These are phyloP conservation scores for Hartigia nigra DNA, from an alignment of 2,888 invertebrate genomes.

Conservation along the genomic window DNA sequence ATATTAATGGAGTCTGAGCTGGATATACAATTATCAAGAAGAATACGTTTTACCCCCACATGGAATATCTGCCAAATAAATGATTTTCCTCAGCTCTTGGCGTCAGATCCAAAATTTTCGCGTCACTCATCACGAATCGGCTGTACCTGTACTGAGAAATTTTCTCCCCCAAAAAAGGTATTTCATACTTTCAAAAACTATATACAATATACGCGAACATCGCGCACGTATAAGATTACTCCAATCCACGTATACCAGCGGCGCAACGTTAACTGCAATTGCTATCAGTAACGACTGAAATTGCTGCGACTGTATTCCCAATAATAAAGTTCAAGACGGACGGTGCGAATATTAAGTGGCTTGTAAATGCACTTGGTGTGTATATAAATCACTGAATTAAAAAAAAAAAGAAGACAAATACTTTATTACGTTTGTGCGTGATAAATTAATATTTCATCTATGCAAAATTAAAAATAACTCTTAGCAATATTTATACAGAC, in stretches of 20 bases:
- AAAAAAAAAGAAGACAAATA: no score
- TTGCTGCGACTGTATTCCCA: neutral
- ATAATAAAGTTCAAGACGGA: neutral
- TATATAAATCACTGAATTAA: neutral
- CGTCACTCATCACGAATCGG: neutral
- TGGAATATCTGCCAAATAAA: neutral
- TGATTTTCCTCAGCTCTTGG: neutral
- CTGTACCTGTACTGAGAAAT: neutral
- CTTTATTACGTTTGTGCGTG: neutral
- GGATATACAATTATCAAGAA: neutral
- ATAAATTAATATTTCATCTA: neutral
- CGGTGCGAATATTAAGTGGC: neutral
- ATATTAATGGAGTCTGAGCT: neutral
- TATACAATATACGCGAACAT: neutral
- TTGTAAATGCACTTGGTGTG: neutral
- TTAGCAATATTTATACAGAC: neutral
- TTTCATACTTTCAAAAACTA: neutral
- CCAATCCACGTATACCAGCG: neutral
- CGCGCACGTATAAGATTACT: neutral
- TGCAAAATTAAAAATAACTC: neutral
- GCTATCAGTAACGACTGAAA: neutral
- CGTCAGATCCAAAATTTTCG: neutral
- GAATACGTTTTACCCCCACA: neutral
- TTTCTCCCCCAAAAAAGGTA: neutral
- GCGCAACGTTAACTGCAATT: neutral